Percentiles rank a stretch among this genome's conserved stretches.
Conservation (phyloP, 2,797 vertebrate species). For the Danio tinwini region DNA sequence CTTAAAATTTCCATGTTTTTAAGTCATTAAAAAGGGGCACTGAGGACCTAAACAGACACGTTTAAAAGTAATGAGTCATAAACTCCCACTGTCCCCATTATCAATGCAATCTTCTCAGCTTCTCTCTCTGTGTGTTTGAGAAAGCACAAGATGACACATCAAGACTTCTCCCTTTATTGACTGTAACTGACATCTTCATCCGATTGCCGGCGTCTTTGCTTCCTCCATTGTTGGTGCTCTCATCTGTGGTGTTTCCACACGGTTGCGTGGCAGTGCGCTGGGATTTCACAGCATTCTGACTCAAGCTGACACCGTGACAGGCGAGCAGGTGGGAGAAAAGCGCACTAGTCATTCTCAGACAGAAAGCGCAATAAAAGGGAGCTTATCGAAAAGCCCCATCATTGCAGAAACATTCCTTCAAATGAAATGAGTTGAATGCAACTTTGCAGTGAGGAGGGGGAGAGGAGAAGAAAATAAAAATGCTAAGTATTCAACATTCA, state of each 20-base stretch:
- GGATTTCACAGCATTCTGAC: slow-evolving; percentile 79
- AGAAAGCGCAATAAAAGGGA: slow-evolving; percentile 54
- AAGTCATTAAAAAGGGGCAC: not conserved
- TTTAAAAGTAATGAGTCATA: slow-evolving; percentile 12
- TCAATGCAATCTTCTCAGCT: slow-evolving; percentile 38
- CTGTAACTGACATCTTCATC: slow-evolving; percentile 84
- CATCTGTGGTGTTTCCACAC: slow-evolving; percentile 82
- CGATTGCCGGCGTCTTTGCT: slow-evolving; percentile 61
- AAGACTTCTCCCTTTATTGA: slow-evolving; percentile 72
- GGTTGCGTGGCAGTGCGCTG: slow-evolving; percentile 77
- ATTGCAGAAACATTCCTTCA: slow-evolving; percentile 36
- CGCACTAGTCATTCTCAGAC: slow-evolving; percentile 55
- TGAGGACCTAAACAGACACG: not conserved
- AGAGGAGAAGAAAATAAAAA: slow-evolving; percentile 33
- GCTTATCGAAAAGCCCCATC: slow-evolving; percentile 48
- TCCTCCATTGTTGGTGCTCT: slow-evolving; percentile 71
- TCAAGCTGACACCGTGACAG: slow-evolving; percentile 74
- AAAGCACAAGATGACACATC: slow-evolving; percentile 40
- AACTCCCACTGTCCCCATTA: slow-evolving; percentile 58
- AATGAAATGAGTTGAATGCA: slow-evolving; percentile 45
- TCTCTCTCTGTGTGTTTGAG: slow-evolving; percentile 16
- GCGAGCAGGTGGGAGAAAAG: slow-evolving; percentile 76
- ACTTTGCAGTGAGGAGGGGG: slow-evolving; percentile 13
- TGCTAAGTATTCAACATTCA: slow-evolving; percentile 53
- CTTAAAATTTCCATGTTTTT: not conserved